Conservation (phyloP, 2,797 vertebrate species). For the Pipistrellus kuhlii region DNA sequence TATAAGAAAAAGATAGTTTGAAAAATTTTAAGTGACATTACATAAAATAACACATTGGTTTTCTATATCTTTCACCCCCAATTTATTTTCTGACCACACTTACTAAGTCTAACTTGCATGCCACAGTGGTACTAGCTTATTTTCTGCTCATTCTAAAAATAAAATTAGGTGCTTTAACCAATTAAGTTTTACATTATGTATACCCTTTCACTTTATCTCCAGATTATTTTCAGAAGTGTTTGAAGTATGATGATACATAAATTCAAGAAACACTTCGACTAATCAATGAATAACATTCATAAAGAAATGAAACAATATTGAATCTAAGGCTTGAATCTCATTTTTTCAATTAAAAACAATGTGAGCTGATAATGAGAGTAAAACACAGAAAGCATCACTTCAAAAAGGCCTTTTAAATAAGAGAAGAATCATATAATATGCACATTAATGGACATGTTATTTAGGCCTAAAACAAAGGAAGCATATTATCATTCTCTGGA, state of each 20-base stretch:
- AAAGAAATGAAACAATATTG: slow-evolving; percentile 12
- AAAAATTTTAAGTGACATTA: neutral
- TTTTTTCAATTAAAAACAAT: slow-evolving; percentile 64
- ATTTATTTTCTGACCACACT: neutral
- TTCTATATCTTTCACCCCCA: neutral
- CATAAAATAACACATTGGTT: neutral
- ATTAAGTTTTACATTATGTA: neutral
- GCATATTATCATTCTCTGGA: neutral
- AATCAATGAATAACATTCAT: slow-evolving; percentile 32
- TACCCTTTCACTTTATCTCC: slow-evolving; percentile 23
- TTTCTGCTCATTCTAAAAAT: slow-evolving; percentile 32
- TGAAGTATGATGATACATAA: neutral
- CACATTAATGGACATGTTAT: neutral
- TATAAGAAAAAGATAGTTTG: neutral
- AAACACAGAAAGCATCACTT: neutral
- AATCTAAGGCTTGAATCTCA: slow-evolving; percentile 30
- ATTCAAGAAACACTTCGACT: slow-evolving; percentile 38
- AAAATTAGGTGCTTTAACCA: neutral
- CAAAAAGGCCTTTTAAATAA: neutral
- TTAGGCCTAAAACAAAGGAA: neutral
- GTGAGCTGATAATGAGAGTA: neutral
- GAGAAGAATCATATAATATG: neutral
- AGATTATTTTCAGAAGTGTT: neutral
- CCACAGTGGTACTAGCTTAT: neutral
- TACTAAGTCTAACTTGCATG: neutral